Percentiles rank a stretch among this genome's conserved stretches.
These are phyloP conservation scores for Falco peregrinus DNA, from an alignment of 2,797 vertebrate species.

Conservation along the genomic window DNA sequence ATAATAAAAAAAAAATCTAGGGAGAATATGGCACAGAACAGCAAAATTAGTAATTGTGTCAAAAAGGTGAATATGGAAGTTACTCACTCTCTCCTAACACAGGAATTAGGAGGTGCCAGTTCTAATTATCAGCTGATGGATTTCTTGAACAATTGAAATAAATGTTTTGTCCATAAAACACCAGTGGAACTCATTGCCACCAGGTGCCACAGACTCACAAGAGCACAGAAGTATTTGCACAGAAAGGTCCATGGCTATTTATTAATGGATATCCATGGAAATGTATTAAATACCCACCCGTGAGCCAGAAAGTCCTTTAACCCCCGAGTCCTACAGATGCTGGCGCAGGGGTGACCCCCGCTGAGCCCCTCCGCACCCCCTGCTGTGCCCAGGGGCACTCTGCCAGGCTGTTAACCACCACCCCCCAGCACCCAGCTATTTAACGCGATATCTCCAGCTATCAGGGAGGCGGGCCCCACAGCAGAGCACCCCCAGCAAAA, in stretches of 20 bases:
- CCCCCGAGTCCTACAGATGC: accelerated
- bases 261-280: too few relatives aligned
- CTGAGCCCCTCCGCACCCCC: too few relatives aligned
- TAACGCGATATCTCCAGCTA: too few relatives aligned
- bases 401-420: too few relatives aligned
- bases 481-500: too few relatives aligned
- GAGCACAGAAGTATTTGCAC: accelerated
- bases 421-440: too few relatives aligned
- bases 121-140: not conserved
- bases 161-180: not conserved
- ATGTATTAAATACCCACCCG: not conserved
- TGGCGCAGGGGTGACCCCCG: too few relatives aligned
- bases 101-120: not conserved
- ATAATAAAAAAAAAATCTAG: too few relatives aligned
- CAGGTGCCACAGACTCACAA: not conserved
- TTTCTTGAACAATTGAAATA: not conserved
- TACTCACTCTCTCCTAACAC: not conserved
- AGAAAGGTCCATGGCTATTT: too few relatives aligned
- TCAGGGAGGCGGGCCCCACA: too few relatives aligned
- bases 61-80: not conserved
- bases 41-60: not conserved
- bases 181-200: accelerated
- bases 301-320: not conserved
- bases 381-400: too few relatives aligned
- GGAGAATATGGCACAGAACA: not conserved